Conservation (phyloP, 2,888 invertebrate genomes). For the Lysandra coridon region DNA sequence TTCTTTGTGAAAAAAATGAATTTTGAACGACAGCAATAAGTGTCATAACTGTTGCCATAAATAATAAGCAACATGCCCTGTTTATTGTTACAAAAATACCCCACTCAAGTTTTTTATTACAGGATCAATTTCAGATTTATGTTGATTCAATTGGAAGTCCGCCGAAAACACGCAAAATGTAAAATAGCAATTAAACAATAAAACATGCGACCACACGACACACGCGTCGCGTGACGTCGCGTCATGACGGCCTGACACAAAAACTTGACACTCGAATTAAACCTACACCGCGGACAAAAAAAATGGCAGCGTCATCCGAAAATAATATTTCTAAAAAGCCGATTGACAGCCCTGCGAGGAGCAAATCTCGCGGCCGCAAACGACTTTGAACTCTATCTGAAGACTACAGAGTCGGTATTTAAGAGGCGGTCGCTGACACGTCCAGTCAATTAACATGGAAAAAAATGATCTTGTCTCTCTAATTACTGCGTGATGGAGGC, state of each 20-base stretch:
- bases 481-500: constrained; percentile 70
- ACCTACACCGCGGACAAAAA: constrained; percentile 23
- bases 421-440: constrained; percentile 37
- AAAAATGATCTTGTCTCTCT: constrained; percentile 70
- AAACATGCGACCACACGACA: constrained; percentile 18
- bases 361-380: constrained; percentile 39
- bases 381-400: accelerated
- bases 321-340: constrained; percentile 63
- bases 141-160: constrained; percentile 1
- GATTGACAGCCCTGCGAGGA: constrained; percentile 51
- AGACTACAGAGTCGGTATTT: not conserved
- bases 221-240: not conserved
- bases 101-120: not conserved
- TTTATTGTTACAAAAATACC: not conserved
- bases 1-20: not conserved
- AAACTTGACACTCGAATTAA: constrained; percentile 25
- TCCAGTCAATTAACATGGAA: constrained; percentile 67
- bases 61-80: not conserved
- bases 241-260: not conserved
- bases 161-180: constrained; percentile 17
- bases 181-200: constrained; percentile 22
- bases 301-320: constrained; percentile 71
- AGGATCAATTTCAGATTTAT: not conserved
- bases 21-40: not conserved
- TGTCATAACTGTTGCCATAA: no score